phyloP scores from a whole-genome alignment of 2,888 invertebrate species.

The Pristionchus fissidentatus region DNA sequence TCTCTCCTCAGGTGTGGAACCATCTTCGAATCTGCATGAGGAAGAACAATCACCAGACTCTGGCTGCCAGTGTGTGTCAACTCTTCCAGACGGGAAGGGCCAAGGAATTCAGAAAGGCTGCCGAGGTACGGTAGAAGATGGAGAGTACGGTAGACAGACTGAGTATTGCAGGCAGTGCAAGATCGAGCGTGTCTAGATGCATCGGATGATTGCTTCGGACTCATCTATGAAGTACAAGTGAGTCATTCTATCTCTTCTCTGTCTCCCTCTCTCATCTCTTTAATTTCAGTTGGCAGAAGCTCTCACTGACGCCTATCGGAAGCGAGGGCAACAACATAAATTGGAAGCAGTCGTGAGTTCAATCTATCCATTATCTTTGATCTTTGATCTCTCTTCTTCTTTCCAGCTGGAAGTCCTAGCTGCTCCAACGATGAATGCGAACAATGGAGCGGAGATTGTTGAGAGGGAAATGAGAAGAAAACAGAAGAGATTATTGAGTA shows the following conservation, averaged over 20 bases:
- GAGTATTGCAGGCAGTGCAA: constrained; percentile 14
- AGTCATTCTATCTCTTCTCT: not conserved
- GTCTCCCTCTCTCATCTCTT: not conserved
- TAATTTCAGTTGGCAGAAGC: not conserved
- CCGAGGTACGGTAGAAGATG: constrained; percentile 29
- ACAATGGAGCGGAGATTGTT: constrained; percentile 19
- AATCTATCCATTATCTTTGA: not conserved
- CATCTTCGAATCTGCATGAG: constrained; percentile 34
- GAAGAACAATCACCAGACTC: constrained; percentile 31
- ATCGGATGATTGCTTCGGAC: constrained; percentile 44
- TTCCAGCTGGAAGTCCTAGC: not conserved
- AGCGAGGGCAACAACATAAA: constrained; percentile 39
- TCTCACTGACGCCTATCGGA: constrained; percentile 37
- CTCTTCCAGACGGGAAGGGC: constrained; percentile 45
- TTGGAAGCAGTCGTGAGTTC: constrained; percentile 24
- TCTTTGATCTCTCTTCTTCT: not conserved
- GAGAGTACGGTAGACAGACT: not conserved
- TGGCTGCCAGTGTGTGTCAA: constrained; percentile 38
- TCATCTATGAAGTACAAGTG: constrained; percentile 38
- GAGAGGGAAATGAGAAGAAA: constrained; percentile 31
- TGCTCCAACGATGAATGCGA: constrained; percentile 17
- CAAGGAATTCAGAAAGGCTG: constrained; percentile 48
- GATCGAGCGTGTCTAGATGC: constrained; percentile 27
- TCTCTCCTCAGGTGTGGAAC: constrained; percentile 42
- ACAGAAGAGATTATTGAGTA: constrained; percentile 31